phyloP scores from a whole-genome alignment of 2,113 vertebrate genomes.

The Nerophis lumbriciformis region DNA sequence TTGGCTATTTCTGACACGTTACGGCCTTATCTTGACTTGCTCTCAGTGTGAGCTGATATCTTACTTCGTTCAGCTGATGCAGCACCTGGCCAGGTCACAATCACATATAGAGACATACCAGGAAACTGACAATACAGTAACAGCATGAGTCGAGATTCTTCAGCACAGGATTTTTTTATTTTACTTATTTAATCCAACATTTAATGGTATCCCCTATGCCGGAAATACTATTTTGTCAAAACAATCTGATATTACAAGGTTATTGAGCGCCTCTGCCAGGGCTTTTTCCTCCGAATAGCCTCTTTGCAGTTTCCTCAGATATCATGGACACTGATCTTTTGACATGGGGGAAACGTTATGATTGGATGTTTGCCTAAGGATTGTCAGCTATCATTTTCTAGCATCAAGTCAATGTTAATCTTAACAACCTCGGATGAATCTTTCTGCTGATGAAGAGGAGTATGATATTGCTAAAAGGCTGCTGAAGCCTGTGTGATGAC shows the following conservation, averaged over 20 bases:
- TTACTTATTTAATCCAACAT: not conserved
- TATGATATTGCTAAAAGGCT: not conserved
- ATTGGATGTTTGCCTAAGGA: not conserved
- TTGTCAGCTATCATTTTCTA: constrained; percentile 5
- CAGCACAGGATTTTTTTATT: not conserved
- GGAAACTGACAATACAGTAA: no score
- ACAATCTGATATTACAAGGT: not conserved
- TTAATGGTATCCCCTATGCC: not conserved
- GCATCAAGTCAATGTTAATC: not conserved
- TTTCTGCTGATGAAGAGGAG: not conserved
- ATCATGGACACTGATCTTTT: not conserved
- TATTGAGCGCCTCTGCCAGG: not conserved
- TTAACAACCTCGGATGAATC: not conserved
- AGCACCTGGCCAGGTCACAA: constrained; percentile 10
- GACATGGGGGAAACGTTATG: not conserved
- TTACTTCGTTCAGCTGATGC: constrained; percentile 8
- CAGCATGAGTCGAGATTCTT: not conserved
- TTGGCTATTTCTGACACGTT: constrained; percentile 16
- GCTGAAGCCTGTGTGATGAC: not conserved
- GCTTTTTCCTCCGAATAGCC: not conserved
- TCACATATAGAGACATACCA: constrained; percentile 1
- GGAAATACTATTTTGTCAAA: not conserved
- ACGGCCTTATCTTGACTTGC: constrained; percentile 17
- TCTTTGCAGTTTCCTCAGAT: not conserved
- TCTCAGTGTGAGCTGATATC: constrained; percentile 5